Evolutionary conservation across 2,113 vertebrate species (phyloP), one percentile per base, ranked within the genome.

Genomic region (Pithys albifrons): DNA sequence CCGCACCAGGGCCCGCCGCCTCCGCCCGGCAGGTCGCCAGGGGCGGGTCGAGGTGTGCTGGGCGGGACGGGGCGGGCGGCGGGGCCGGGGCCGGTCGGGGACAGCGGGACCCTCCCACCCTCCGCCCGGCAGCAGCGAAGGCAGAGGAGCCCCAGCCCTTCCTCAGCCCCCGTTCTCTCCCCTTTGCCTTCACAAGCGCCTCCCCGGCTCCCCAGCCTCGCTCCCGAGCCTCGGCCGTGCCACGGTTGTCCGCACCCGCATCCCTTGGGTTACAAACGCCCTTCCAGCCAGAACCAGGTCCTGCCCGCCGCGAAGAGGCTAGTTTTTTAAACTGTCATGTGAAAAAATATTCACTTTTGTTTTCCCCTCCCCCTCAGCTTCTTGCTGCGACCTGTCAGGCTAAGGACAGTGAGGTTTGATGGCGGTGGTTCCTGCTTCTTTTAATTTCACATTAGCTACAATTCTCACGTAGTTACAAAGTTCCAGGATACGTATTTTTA

Each of bases 371-470:
- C 33, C 33, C 12, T 23, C 9, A 16, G 28, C 7, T 79, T 12
- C 61, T 70, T 25, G 14, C 19, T 24, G 46, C 5, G 2, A 7
- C 6, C 67, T 33, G 41, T 37, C 59, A 45, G 27, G 28, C 19
- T 49, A 4, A 61, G 46, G 31, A 16, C 2, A 27, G 0, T 17
- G 0, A 0, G 0, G 52, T 19, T 90, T 51, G 57, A 6, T 33
- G 22, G 35, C 7, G 33, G 14, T 10, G 20, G 39, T 3, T 67
- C 0, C 1, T 28, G 29, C 24, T 52, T 27, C 14, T 15, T 69
- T 87, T 45, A 37, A 10, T 33, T 39, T 45, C n/a, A 49, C 43
- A 45, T 19, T 6, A 41, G 29, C 43, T 80, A 23, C 54, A 35
- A 46, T 27, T 31, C 46, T 46, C 52, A 19, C 27, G 2, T 2